Conservation (phyloP, 2,888 invertebrate genomes). For the Suillia variegata region DNA sequence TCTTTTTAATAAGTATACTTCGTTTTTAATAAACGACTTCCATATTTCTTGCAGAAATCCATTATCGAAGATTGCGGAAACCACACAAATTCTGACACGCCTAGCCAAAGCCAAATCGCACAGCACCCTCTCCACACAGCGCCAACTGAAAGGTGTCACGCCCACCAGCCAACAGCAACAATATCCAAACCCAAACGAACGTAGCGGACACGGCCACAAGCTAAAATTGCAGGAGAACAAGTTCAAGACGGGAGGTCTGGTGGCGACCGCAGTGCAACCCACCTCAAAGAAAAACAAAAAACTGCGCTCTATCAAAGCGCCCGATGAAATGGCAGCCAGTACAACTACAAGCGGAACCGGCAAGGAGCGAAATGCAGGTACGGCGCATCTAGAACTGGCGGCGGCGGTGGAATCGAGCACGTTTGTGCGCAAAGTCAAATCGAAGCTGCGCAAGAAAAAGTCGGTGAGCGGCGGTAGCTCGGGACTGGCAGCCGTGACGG, state of each 20-base stretch:
- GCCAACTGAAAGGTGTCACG: conserved; percentile 6
- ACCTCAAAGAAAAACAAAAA: conserved; percentile 13
- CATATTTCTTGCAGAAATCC: conserved; percentile 32
- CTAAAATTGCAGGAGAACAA: conserved; percentile 41
- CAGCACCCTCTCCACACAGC: conserved; percentile 8
- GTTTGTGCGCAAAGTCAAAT: conserved; percentile 52
- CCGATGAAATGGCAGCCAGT: conserved; percentile 2
- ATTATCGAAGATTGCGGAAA: conserved; percentile 48
- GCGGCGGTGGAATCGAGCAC: conserved; percentile 63
- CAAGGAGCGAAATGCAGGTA: conserved; percentile 18
- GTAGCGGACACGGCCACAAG: conserved; percentile 18
- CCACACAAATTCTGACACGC: conserved; percentile 45
- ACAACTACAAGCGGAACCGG: not conserved
- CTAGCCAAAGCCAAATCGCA: conserved; percentile 36
- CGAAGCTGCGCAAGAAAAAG: conserved; percentile 50
- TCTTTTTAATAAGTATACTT: too few species aligned
- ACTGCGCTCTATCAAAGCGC: not conserved
- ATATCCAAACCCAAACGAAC: too few species aligned
- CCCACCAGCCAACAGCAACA: conserved; percentile 7
- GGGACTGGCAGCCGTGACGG: not conserved
- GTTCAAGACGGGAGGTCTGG: conserved; percentile 68
- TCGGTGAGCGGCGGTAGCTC: not conserved
- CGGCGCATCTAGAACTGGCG: conserved; percentile 9
- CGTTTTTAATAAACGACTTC: not conserved
- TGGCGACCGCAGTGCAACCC: conserved; percentile 64